Base-by-base conservation (phyloP, 2,113 vertebrate species). In the Osmerus mordax region DNA sequence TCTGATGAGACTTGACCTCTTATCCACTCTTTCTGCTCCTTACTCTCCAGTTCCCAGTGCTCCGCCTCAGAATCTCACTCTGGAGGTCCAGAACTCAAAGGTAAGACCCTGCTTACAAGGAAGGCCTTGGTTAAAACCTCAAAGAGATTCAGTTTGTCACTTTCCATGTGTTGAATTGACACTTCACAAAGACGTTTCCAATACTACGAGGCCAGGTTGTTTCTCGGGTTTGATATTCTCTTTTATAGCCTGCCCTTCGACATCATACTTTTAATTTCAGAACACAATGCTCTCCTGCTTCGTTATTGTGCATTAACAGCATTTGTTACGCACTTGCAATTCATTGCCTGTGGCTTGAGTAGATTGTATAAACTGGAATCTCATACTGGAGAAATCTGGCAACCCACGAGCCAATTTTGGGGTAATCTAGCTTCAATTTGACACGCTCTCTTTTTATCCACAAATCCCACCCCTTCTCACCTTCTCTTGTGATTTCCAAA, bases 51-150 rank as follows among this genome's bases (percentile, higher is more conserved):
- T 97, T 25, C 97, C 97, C 29, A 95, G 96, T 74, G 93, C 94
- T 67, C 88, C 96, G 2, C 97, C 97, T 14, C 97, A 97, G 87
- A 99, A 99, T 75, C 89, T 99, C 3, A 95, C 95, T 0, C 83
- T 97, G 87, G 97, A 99, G 87, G 96, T 97, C 1, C 94, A 95
- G 80, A 98, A 99, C 88, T 99, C 97, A 74, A 98, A 97, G 96
- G 97, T 99, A 91, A 93, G 89, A 4, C 47, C 28, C 59, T 32
- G 19, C 14, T 55, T 8, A 71, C 8, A 53, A 32, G 28, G 6
- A 69, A 58, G 18, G 18, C 18, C 36, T 16, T 5, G 55, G 15
- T 56, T 18, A 18, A 19, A 18, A 18, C n/a, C 15, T 7, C 55
- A 18, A 56, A 18, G 4, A 4, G 15, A 56, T 9, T 18, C 4